Conservation (phyloP, 2,888 invertebrate genomes). For the Saturnia japonica region DNA sequence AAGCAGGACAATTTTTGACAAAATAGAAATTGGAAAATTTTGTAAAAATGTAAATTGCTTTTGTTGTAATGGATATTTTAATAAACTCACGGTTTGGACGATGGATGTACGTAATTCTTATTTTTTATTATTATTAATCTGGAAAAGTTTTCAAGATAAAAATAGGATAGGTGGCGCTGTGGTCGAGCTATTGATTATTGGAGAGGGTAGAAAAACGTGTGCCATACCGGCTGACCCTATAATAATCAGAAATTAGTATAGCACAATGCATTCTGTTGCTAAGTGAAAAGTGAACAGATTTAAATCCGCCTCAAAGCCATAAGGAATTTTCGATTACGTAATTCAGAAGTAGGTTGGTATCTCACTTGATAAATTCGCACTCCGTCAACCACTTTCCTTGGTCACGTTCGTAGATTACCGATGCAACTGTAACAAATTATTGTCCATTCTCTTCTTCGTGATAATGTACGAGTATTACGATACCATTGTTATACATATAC, state of each 20-base stretch:
- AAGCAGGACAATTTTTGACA: no score
- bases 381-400: slow-evolving; percentile 60
- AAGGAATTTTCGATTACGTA: slow-evolving; percentile 27
- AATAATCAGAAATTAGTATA: not conserved
- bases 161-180: no score
- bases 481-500: not conserved
- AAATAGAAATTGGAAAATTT: no score
- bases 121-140: no score
- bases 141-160: no score
- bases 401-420: slow-evolving; percentile 49
- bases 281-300: not conserved
- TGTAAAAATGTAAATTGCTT: no score
- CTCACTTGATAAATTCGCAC: slow-evolving; percentile 52
- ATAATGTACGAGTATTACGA: not conserved
- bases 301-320: slow-evolving; percentile 11
- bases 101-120: no score
- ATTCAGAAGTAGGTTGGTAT: slow-evolving; percentile 26
- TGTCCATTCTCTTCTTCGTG: slow-evolving; percentile 28
- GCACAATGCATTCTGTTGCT: not conserved
- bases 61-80: no score
- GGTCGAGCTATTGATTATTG: no score
- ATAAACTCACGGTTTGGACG: no score
- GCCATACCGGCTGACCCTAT: not conserved
- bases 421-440: slow-evolving; percentile 40
- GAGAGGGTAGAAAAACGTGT: no score